phyloP scores from a whole-genome alignment of 2,888 invertebrate species.

The Agelastica alni region DNA sequence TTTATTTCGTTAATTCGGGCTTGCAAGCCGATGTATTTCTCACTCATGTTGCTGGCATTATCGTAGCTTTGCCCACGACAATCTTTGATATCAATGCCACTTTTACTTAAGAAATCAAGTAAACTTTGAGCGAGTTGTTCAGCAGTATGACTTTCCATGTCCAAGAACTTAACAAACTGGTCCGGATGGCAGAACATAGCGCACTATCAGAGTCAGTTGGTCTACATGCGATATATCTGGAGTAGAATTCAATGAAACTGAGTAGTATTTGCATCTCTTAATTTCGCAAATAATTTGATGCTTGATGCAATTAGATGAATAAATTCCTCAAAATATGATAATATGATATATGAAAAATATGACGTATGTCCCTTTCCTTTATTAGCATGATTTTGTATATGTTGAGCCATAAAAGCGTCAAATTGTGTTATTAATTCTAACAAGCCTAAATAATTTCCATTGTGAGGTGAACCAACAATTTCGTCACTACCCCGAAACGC shows the following conservation, averaged over 20 bases:
- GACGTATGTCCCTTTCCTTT: slow-evolving; percentile 11
- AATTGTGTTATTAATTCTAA: too few relatives aligned
- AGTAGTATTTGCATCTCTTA: slow-evolving; percentile 28
- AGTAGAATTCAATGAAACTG: slow-evolving; percentile 28
- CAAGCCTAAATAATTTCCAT: slow-evolving; percentile 1
- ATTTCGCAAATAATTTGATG: slow-evolving; percentile 19
- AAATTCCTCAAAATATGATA: slow-evolving; percentile 13
- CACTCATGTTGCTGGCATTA: too few relatives aligned
- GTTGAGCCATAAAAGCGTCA: too few relatives aligned
- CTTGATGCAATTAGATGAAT: slow-evolving; percentile 19
- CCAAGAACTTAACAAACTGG: slow-evolving; percentile 4
- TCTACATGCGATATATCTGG: slow-evolving; percentile 27
- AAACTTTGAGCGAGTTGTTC: neutral
- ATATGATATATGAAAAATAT: neutral
- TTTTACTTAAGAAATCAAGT: neutral
- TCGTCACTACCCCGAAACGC: slow-evolving; percentile 6
- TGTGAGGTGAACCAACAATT: slow-evolving; percentile 7
- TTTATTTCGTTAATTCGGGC: neutral
- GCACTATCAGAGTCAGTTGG: slow-evolving; percentile 9
- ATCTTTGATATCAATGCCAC: slow-evolving; percentile 2
- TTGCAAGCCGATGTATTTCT: slow-evolving; percentile 28
- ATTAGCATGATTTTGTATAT: too few relatives aligned
- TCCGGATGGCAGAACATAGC: slow-evolving; percentile 3
- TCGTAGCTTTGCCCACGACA: slow-evolving; percentile 9
- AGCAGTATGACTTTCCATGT: neutral